Percentiles rank a stretch among this genome's conserved stretches.
Evolutionary conservation across 2,113 vertebrate genomes (phyloP).

Genomic region (Vidua chalybeata): DNA sequence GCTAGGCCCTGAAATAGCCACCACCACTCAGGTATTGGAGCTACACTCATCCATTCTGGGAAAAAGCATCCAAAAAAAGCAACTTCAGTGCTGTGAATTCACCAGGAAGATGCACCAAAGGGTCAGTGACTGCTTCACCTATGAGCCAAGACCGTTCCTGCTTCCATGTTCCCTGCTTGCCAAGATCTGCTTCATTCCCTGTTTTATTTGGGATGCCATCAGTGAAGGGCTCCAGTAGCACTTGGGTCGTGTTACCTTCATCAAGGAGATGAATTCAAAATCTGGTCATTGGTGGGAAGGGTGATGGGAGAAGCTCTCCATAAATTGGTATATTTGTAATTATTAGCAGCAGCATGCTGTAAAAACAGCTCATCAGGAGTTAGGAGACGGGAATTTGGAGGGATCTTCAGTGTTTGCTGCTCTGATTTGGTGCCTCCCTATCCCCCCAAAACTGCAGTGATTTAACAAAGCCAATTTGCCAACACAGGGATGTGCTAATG

Average conservation of each 20-base stretch:
- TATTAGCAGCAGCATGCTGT: background rate
- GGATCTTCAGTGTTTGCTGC: background rate
- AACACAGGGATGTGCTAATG: background rate
- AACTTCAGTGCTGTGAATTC: accelerated
- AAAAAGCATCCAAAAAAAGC: background rate
- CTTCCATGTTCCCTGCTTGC: accelerated
- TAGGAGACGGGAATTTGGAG: background rate
- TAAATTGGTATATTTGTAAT: background rate
- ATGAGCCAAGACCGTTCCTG: accelerated
- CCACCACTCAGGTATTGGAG: accelerated
- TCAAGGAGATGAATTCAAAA: background rate
- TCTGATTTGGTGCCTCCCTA: background rate
- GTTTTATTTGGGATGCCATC: background rate
- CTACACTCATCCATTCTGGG: background rate
- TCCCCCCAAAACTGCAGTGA: background rate
- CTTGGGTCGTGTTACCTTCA: background rate
- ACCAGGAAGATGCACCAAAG: background rate
- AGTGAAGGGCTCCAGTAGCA: background rate
- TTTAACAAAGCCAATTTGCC: background rate
- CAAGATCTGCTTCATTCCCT: background rate
- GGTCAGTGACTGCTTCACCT: background rate
- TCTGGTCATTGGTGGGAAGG: accelerated
- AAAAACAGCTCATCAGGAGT: background rate
- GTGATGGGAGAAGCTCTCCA: background rate
- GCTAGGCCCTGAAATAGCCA: background rate